These are phyloP conservation scores for Myrmecobius fasciatus DNA, from an alignment of 2,113 vertebrate species.

Conservation along the genomic window DNA sequence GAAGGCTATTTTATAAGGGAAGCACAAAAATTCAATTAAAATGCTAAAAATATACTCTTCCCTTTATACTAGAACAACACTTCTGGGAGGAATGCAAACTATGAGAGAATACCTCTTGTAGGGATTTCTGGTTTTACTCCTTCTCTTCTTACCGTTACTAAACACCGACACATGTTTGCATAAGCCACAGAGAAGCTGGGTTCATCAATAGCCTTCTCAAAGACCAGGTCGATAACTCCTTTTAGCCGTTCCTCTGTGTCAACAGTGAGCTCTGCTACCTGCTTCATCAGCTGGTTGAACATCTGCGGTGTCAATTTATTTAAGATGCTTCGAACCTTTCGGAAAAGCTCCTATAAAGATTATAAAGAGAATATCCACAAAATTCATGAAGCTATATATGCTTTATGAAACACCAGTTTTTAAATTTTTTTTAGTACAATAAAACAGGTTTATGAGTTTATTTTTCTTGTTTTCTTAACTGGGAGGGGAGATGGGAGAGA, in stretches of 20 bases:
- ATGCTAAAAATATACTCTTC: conserved; percentile 71
- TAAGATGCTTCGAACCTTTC: conserved; percentile 97
- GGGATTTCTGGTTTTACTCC: conserved; percentile 49
- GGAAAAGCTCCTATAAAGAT: conserved; percentile 91
- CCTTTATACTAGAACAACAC: conserved; percentile 56
- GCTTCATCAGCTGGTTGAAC: conserved; percentile 98
- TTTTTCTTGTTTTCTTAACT: neutral
- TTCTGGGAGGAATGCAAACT: conserved; percentile 70
- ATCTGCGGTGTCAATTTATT: conserved; percentile 99
- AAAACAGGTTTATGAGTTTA: conserved; percentile 12
- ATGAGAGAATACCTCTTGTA: conserved; percentile 59
- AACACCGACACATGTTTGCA: conserved; percentile 98
- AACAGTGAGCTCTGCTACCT: conserved; percentile 96
- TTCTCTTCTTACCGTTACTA: conserved; percentile 90
- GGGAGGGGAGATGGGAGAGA: neutral
- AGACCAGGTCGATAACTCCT: conserved; percentile 98
- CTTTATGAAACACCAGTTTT: conserved; percentile 11
- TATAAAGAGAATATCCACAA: neutral
- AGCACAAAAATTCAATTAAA: neutral
- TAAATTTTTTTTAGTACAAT: conserved; percentile 28
- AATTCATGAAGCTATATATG: neutral
- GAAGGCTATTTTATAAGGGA: conserved; percentile 25
- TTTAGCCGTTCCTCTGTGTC: conserved; percentile 97
- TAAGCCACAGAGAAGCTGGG: conserved; percentile 98
- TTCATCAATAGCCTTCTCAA: conserved; percentile 98